Base-by-base conservation (phyloP, 2,113 vertebrate genomes). In the Argyrosomus japonicus region DNA sequence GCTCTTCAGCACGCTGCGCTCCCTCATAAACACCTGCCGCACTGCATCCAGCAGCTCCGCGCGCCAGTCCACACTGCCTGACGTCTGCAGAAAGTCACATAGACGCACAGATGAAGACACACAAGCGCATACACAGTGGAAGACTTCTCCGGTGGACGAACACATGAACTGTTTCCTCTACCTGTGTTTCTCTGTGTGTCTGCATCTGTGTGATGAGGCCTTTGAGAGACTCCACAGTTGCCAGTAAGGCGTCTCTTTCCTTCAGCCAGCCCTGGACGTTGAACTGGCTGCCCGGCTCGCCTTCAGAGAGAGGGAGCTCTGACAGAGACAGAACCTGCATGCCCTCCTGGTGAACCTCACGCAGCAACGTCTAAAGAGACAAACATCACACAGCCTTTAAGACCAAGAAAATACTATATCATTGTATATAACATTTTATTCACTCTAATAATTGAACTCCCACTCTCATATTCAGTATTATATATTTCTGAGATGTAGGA, bases 301-400 rank as follows among this genome's bases (percentile, higher is more conserved):
- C 94, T 27, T 96, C 97, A 79, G 82, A 62, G n/a, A 81, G 76
- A 0, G 96, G 94, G 25, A 96, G 88, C 89, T 98, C 97, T 0
- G 97, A 96, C 74, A 99, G 96, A 21, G 97, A 97, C 11, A 99
- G 94, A 10, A 99, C 97, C 89, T 98, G 97, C 93, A 97, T 94
- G 7, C 98, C 97, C 89, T 99, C 98, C 74, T 96, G 96, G 88
- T 99, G 97, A 3, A 99, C 97, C 86, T 98, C 98, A 77, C 95
- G 95, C 65, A 99, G 94, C 88, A 99, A 93, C 48, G 94, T 95
- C 98, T 99, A 36, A 27, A 65, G 0, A 48, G 4, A 82, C 53
- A 87, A 68, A 12, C 61, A 85, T 7, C 47, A 87, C 19, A 77
- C 15, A 82, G 23, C 12, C 12, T 57, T 56, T n/a, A 23, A 56